Evolutionary conservation across 2,113 vertebrate species (phyloP).

Genomic region (Gallinago media): DNA sequence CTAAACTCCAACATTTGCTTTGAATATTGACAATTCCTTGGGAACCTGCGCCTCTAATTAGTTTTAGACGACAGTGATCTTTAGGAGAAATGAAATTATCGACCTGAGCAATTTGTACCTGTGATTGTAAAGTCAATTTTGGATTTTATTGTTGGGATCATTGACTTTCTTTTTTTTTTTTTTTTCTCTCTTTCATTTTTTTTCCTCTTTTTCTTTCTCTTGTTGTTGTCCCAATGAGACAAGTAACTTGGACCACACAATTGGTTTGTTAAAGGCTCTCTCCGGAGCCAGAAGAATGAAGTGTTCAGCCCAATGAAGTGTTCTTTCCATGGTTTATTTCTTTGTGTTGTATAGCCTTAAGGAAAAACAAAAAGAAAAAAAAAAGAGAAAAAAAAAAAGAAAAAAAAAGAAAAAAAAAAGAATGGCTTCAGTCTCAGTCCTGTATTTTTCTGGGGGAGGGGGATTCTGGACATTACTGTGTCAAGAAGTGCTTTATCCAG

Average conservation of each 20-base stretch:
- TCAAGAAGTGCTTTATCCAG: constrained; percentile 92
- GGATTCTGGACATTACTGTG: constrained; percentile 84
- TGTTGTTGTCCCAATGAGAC: constrained; percentile 54
- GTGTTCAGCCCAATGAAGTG: constrained; percentile 70
- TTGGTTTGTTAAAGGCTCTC: constrained; percentile 66
- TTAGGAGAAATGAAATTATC: constrained; percentile 86
- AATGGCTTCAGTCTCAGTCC: constrained; percentile 84
- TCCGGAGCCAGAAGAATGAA: constrained; percentile 70
- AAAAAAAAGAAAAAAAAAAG: constrained; percentile 61
- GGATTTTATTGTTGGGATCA: constrained; percentile 89
- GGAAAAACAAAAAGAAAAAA: constrained; percentile 33
- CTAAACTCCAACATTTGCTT: constrained; percentile 81
- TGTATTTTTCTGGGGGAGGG: constrained; percentile 79
- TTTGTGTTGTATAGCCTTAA: constrained; percentile 95
- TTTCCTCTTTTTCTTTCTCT: constrained; percentile 61
- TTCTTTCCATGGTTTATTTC: constrained; percentile 83
- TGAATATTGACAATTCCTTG: constrained; percentile 87
- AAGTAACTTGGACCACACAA: constrained; percentile 71
- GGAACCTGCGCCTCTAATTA: constrained; percentile 86
- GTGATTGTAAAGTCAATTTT: constrained; percentile 85
- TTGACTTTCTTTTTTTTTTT: constrained; percentile 65
- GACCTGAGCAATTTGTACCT: constrained; percentile 85
- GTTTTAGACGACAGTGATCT: constrained; percentile 86
- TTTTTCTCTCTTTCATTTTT: neutral
- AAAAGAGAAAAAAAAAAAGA: neutral